Base-by-base conservation (phyloP, 2,888 invertebrate genomes). In the Ischnus inquisitorius region DNA sequence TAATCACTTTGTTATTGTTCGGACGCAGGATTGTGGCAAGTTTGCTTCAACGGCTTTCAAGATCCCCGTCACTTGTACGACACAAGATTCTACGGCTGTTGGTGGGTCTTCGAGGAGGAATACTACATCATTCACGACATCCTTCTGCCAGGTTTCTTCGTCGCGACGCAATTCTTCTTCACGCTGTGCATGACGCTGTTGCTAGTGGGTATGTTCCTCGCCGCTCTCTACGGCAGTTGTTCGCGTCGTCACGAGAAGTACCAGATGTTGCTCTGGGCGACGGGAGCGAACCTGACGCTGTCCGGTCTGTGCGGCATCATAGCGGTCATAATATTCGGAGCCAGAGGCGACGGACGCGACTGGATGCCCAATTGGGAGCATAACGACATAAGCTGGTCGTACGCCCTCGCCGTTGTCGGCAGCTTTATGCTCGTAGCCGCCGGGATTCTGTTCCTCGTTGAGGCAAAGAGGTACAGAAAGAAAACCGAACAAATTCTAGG, bases 91-190 rank as follows among this genome's bases (percentile, higher is more conserved):
- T 95, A 95, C 16, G 98, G 98, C 0, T 99, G 99, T 92, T 98
- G 98, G 97, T 99, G 99, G 98, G 97, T 99, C 83, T 98, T 98
- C 91, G 98, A 99, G 94, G 98, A 98, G 93, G 99, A 99, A 94
- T 98, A 98, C 93, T 98, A 98, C 92, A 98, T 98, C 81, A 98
- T 99, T 87, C 97, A 98, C 90, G 97, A 98, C 89, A 97, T 98
- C 90, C 94, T 99, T 3, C 94, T 98, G 88, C 98, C 98, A 74
- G 96, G 97, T 14, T 99, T 99, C 94, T 98, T 98, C 91, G 96
- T 98, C 78, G 97, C 97, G 0, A 98, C 98, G 0, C 99, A 99
- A 93, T 97, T 98, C 87, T 98, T 99, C 94, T 98, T 98, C 92
- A 98, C 99, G 0, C 94, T 99, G 57, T 96, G 97, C 82, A 95